A percentile compares a stretch with the other conserved stretches of the same genome.
These are phyloP conservation scores for Thalassarche chlororhynchos DNA, from an alignment of 2,113 vertebrate species.

Conservation along the genomic window DNA sequence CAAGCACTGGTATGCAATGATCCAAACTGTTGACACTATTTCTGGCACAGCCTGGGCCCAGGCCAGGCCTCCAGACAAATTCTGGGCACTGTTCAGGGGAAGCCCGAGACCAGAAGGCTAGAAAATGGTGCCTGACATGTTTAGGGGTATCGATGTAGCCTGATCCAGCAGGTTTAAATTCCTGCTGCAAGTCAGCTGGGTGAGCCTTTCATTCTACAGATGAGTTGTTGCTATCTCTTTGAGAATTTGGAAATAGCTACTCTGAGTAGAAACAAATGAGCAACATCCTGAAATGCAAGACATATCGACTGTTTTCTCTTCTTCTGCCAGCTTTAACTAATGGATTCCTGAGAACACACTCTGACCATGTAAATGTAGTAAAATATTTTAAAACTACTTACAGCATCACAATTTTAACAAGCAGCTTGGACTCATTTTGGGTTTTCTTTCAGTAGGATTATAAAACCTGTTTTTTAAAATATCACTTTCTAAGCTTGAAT, in stretches of 20 bases:
- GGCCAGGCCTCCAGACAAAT: background rate
- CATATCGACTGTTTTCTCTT: background rate
- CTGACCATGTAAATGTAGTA: background rate
- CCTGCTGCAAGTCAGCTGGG: background rate
- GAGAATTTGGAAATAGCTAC: background rate
- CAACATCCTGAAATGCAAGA: background rate
- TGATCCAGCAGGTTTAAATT: background rate
- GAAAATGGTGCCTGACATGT: background rate
- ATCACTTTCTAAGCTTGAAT: background rate
- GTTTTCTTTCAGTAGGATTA: background rate
- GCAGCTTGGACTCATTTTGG: background rate
- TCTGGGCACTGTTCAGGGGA: background rate
- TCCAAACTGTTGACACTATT: background rate
- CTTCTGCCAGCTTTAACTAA: background rate
- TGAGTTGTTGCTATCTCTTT: background rate
- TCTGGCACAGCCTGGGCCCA: background rate
- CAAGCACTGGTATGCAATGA: background rate
- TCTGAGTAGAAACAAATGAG: background rate
- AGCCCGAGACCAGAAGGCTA: background rate
- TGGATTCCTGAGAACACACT: background rate
- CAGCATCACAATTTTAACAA: background rate
- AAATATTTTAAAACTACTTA: background rate
- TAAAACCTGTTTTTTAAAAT: background rate
- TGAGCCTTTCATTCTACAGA: background rate
- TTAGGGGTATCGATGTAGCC: accelerated